Base-by-base conservation (phyloP, 2,888 invertebrate species). In the Leptinotarsa rubiginosa region DNA sequence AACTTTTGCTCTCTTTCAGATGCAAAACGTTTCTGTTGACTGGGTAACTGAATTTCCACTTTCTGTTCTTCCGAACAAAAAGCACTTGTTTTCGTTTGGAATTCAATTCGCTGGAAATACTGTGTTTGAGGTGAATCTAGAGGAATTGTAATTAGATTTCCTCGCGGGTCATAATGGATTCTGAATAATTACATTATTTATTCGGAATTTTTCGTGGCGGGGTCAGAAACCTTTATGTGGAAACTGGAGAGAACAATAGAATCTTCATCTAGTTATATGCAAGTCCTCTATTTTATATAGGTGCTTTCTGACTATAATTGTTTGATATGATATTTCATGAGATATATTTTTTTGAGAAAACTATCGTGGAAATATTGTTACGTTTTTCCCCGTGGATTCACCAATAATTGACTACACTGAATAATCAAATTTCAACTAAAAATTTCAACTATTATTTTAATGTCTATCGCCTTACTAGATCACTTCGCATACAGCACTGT, bases 11-110 rank as follows among this genome's bases (percentile, higher is more conserved):
- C 65, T 65, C 69, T 69, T 65, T 74, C 50, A 66, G 66, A 74
- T 74, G 73, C 73, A 70, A 70, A 74, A 74, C 73, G 69, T 66
- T 70, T 66, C 47, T 59, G 65, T 54, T 50, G 59, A 74, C 65
- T 74, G 49, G 56, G 59, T 65, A 66, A 74, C 72, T 68, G 72
- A 68, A 62, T 72, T 68, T 68, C 41, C 47, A 62, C 49, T 52
- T 65, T 49, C 52, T 68, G 68, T 72, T 72, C 68, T 72, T 52
- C 67, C 31, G 41, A 72, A 71, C 54, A 62, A 71, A 71, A 62
- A 62, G 62, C 62, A 62, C 62, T 62, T 62, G 62, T 41, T 62
- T 41, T 62, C 62, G 62, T 62, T 31, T 16, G 31, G 31, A 62
- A 41, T 62, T 41, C 62, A 62, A 62, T 62, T 62, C 62, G 16